phyloP scores from a whole-genome alignment of 2,113 vertebrate genomes.

The Sinocyclocheilus anophthalmus region DNA sequence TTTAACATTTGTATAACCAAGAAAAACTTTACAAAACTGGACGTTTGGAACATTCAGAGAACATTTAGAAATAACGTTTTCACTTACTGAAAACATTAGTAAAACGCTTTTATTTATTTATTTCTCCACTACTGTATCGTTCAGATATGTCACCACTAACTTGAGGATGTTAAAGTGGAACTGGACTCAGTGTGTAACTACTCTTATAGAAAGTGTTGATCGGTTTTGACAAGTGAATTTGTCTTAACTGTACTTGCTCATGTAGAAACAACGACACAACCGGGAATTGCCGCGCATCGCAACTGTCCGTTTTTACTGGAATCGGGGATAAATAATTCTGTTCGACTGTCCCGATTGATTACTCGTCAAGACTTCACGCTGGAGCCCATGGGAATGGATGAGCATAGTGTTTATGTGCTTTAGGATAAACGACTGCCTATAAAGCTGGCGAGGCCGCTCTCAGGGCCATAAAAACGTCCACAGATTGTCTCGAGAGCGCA shows the following conservation, averaged over 20 bases:
- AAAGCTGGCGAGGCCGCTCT: constrained; percentile 48
- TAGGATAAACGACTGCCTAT: constrained; percentile 63
- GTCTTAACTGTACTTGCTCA: background rate
- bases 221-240: constrained; percentile 10
- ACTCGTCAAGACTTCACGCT: constrained; percentile 63
- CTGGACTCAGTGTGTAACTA: background rate
- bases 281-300: constrained; percentile 71
- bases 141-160: background rate
- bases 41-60: no score
- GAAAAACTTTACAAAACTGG: no score
- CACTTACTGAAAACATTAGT: no score
- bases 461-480: constrained; percentile 63
- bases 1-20: no score
- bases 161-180: background rate
- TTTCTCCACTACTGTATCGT: background rate
- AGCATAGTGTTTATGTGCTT: constrained; percentile 47
- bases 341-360: constrained; percentile 69
- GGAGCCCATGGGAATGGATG: constrained; percentile 59
- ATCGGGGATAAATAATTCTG: constrained; percentile 70
- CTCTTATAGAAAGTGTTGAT: background rate
- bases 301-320: constrained; percentile 72
- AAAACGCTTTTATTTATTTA: no score
- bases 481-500: constrained; percentile 66
- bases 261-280: constrained; percentile 57
- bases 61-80: no score